A percentile compares a stretch with the other conserved stretches of the same genome.
These are phyloP conservation scores for Drosophila oshimai DNA, from an alignment of 1,140 invertebrate species.

Conservation along the genomic window DNA sequence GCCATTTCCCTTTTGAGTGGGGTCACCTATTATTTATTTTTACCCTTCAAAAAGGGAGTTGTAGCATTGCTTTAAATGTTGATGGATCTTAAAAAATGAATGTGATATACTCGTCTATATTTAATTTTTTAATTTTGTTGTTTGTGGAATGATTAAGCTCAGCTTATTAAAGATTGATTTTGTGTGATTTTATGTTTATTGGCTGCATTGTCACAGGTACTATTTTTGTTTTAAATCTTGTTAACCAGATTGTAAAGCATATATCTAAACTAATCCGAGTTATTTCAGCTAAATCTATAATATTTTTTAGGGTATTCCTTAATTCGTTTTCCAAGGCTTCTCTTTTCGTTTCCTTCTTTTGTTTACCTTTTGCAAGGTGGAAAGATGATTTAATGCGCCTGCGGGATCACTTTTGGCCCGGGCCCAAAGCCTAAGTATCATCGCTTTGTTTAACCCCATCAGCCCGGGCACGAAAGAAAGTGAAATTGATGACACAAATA, in stretches of 20 bases:
- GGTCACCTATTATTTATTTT: not conserved
- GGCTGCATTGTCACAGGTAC: too few species aligned
- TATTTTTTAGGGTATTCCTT: not conserved
- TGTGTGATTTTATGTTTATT: too few species aligned
- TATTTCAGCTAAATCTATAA: not conserved
- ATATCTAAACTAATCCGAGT: not conserved
- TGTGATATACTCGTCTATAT: too few species aligned
- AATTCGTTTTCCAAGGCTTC: not conserved
- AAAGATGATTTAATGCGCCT: slow-evolving; percentile 52
- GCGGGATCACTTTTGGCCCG: slow-evolving; percentile 50
- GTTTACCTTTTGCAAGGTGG: not conserved
- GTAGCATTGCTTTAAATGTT: too few species aligned
- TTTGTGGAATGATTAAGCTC: too few species aligned
- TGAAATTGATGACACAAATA: slow-evolving; percentile 82
- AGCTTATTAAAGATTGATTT: too few species aligned
- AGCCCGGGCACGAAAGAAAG: slow-evolving; percentile 59
- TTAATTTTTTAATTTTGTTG: too few species aligned
- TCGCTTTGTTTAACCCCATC: slow-evolving; percentile 64
- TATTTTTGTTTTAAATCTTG: too few species aligned
- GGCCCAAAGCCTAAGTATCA: slow-evolving; percentile 30
- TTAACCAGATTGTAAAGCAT: too few species aligned
- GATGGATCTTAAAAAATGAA: too few species aligned
- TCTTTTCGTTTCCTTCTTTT: slow-evolving; percentile 8
- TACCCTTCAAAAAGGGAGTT: not conserved
- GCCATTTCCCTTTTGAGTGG: slow-evolving; percentile 37